Base-by-base conservation (phyloP, 2,113 vertebrate genomes). In the Fulica atra region DNA sequence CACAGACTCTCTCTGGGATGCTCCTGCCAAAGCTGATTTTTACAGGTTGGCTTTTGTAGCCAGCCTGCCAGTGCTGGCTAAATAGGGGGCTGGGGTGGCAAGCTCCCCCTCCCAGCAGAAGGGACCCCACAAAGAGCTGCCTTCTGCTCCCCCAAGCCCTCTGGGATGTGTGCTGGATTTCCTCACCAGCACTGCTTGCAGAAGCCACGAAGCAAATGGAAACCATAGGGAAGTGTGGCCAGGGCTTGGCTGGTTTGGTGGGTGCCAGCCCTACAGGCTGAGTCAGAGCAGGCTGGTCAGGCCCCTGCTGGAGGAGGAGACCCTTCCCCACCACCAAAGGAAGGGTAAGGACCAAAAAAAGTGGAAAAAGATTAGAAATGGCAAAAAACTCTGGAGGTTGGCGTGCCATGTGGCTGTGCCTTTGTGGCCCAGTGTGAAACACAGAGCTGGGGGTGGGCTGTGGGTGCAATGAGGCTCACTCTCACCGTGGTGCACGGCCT, bases 61-160 rank as follows among this genome's bases (percentile, higher is more conserved):
- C 73, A 87, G 35, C 61, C 56, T 0, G 0, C 2, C 1, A 0
- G 17, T 21, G 14, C 33, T 69, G 88, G 54, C 40, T 64, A 65
- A 92, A 60, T 21, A 91, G n/a, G 19, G 20, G 25, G 3, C 54
- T 81, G 53, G n/a, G n/a, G 11, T 0, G 0, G 46, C 2, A 4
- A 79, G 29, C 8, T 50, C 7, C 31, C 19, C 12, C 35, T 69
- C 25, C 18, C 65, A 36, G 46, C 51, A 33, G 35, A 53, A 25
- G 26, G 20, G n/a, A 82, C 66, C 29, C 83, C 91, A 53, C 57
- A 82, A 76, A 74, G 23, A 61, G 60, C 17, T 1, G 1, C 13
- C 36, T 60, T 81, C 60, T 88, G 54, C 33, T 73, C 18, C 44
- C 7, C 28, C 50, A 35, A 73, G 13, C 59, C 68, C 12, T 2